Base-by-base conservation (phyloP, 2,797 vertebrate genomes). In the Botia almorhae region DNA sequence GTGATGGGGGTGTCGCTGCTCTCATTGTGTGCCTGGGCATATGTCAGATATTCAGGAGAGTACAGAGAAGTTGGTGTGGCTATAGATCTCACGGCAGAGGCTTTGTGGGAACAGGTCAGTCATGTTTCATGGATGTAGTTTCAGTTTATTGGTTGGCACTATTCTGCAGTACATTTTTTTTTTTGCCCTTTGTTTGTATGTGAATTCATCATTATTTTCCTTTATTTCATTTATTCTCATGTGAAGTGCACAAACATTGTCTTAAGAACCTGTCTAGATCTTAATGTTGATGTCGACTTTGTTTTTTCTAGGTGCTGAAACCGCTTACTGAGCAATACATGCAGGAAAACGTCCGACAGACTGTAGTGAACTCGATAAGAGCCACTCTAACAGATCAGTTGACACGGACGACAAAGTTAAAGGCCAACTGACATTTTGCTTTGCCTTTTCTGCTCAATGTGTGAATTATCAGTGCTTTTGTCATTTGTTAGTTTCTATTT, bases 21-120 rank as follows among this genome's bases (percentile, higher is more conserved):
- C 85, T 91, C 96, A 0, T 96, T 99, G 87, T 99, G 96, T 90
- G 90, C 91, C 84, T 99, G 98, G 98, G 96, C 96, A 0, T 99
- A 99, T 2, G 96, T 97, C 74, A 98, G 97, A 91, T 99, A 99
- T 92, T 99, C 97, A n/a, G 98, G 98, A 89, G 98, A 99, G 93
- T 98, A 97, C 90, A 94, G 97, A 88, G 97, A 99, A 90, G 88
- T 98, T 89, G 98, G 98, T 82, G 92, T 93, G 85, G 81, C 96
- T 92, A 99, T 99, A 85, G 98, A 99, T 91, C 95, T 96, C 90
- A 92, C 97, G 80, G 97, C 98, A 8, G 98, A 99, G 90, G 94
- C 94, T 26, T 93, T 99, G 69, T 99, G 98, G 98, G 97, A 98
- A 92, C 97, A 99, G 98, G 98, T 98, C 95, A 96, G 96, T 89